A percentile compares a stretch with the other conserved stretches of the same genome.
phyloP scores from a whole-genome alignment of 2,113 vertebrate genomes.

The Malurus cyaneus region DNA sequence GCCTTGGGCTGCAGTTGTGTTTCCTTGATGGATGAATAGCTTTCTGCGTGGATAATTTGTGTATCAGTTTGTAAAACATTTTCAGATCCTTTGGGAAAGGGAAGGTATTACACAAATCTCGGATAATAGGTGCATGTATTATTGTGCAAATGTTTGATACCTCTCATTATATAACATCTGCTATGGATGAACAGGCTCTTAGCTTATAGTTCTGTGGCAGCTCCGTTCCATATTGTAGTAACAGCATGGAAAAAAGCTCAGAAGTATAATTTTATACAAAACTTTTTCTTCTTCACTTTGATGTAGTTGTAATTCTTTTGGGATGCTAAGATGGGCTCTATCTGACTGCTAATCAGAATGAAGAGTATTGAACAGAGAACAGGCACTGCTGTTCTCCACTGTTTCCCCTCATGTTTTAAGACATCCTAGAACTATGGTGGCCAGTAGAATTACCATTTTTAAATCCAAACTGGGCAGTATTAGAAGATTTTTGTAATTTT shows the following conservation, averaged over 20 bases:
- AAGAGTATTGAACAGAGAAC: background rate
- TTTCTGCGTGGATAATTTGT: conserved; percentile 30
- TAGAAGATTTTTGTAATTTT: background rate
- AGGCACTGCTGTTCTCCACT: background rate
- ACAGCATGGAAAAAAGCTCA: background rate
- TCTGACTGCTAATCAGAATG: background rate
- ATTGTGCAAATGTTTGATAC: background rate
- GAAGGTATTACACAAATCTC: background rate
- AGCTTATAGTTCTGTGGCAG: background rate
- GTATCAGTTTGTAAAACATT: conserved; percentile 48
- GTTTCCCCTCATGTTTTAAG: background rate
- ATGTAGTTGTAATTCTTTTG: background rate
- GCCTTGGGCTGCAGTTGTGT: conserved; percentile 32
- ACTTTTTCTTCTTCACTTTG: background rate
- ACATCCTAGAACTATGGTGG: background rate
- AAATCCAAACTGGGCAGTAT: background rate
- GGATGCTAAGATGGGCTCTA: background rate
- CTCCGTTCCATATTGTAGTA: background rate
- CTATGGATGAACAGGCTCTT: background rate
- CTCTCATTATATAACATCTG: background rate
- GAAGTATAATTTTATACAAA: background rate
- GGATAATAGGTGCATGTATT: background rate
- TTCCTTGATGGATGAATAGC: conserved; percentile 26
- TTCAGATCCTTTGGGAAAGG: conserved; percentile 10
- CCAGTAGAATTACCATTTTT: background rate